phyloP scores from a whole-genome alignment of 2,113 vertebrate genomes.

The Oncorhynchus tshawytscha region DNA sequence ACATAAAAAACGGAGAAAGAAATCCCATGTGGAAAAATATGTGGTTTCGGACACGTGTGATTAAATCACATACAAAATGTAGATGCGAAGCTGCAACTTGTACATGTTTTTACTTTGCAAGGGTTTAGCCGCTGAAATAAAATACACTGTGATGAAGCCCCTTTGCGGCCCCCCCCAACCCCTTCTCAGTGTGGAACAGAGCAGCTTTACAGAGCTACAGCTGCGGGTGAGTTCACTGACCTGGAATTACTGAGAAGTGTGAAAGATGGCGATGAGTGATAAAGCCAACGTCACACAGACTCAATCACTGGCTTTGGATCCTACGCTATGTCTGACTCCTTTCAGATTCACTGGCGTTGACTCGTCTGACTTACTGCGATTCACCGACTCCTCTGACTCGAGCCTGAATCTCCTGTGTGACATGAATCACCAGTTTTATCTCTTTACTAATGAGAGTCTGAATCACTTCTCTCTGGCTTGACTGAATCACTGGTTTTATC shows the following conservation, averaged over 20 bases:
- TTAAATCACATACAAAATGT: no score
- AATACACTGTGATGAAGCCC: constrained; percentile 72
- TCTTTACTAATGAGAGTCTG: constrained; percentile 16
- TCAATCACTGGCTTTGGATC: constrained; percentile 53
- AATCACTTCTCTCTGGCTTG: constrained; percentile 25
- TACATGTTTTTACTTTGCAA: no score
- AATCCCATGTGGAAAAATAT: no score
- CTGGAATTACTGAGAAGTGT: constrained; percentile 68
- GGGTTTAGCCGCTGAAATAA: constrained; percentile 63
- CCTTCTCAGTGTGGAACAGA: constrained; percentile 39
- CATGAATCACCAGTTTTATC: constrained; percentile 28
- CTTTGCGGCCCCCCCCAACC: constrained; percentile 27
- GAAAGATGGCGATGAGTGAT: constrained; percentile 63
- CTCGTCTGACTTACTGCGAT: constrained; percentile 1
- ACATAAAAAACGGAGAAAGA: no score
- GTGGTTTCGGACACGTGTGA: no score
- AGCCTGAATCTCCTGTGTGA: constrained; percentile 28
- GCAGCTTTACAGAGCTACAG: constrained; percentile 42
- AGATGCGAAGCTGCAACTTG: no score
- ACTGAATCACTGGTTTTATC: constrained; percentile 6
- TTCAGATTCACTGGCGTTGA: constrained; percentile 30
- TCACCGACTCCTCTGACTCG: constrained; percentile 12
- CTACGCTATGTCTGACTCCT: constrained; percentile 25
- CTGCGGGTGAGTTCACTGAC: constrained; percentile 62
- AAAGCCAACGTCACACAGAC: constrained; percentile 61